Base-by-base conservation (phyloP, 2,797 vertebrate genomes). In the Enteromius argenteus region DNA sequence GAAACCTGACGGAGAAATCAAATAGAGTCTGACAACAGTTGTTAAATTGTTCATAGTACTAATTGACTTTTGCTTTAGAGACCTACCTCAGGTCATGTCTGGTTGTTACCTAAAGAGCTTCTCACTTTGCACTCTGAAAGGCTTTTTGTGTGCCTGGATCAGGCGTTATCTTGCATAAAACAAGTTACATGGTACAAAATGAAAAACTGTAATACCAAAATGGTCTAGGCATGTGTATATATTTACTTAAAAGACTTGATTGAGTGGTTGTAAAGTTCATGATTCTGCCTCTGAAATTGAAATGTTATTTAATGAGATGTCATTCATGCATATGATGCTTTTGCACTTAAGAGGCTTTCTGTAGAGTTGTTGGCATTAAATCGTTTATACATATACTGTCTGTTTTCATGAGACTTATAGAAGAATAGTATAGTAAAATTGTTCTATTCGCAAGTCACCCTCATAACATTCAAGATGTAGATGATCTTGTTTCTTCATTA, bases 1-100 rank as follows among this genome's bases (percentile, higher is more conserved):
- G 97, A 96, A 96, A 73, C 91, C 96, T 0, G 97, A 97, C 0
- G 92, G 95, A 0, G 96, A 97, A 44, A 89, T 94, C 37, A 90
- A 89, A 87, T 93, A 89, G 84, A 53, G 10, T 73, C 13, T 15
- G 11, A 23, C 72, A 60, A 75, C 27, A 39, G 2, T 3, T 35
- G 5, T 3, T 2, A 35, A 78, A 53, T 56, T 27, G 37, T 7
- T 64, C 23, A 71, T 35, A 21, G 35, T 56, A 75, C 5, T 74
- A 32, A 64, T 19, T 23, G 46, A 83, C 60, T 75, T 64, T 46
- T 42, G 60, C 60, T 74, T 67, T 39, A 49, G n/a, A 75, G 44
- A 82, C 30, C 71, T 37, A 32, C 62, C 69, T 74, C 27, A 51
- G 64, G 46, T 56, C 71, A 32, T 27, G 4, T 74, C 17, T 32